phyloP scores from a whole-genome alignment of 2,113 vertebrate genomes.

The Nesoenas mayeri region DNA sequence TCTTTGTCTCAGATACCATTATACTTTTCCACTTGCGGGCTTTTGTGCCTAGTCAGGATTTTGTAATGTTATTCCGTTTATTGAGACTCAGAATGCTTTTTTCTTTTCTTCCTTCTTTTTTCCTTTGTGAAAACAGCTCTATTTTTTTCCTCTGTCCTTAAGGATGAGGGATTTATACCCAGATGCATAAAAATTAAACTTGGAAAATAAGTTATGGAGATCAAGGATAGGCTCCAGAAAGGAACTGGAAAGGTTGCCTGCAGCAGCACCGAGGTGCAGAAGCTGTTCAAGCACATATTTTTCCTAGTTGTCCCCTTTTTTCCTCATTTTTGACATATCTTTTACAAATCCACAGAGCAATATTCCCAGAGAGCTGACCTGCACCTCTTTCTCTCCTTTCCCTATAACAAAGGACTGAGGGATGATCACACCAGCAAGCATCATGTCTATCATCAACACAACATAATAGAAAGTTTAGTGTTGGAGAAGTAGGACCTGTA shows the following conservation, averaged over 20 bases:
- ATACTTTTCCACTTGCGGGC: not conserved
- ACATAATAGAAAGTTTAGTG: not conserved
- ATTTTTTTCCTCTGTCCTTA: not conserved
- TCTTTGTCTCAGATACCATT: slow-evolving; percentile 6
- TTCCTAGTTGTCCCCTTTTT: not conserved
- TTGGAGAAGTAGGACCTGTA: not conserved
- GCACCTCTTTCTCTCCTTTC: not conserved
- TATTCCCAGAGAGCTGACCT: not conserved
- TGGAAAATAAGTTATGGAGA: not conserved
- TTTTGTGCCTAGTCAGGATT: not conserved
- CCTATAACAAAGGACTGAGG: not conserved
- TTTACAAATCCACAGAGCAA: not conserved
- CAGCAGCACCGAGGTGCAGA: not conserved
- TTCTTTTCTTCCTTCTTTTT: not conserved
- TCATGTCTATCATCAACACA: not conserved
- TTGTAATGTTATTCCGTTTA: not conserved
- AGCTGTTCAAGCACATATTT: not conserved
- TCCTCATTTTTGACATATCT: not conserved
- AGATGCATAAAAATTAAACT: not conserved
- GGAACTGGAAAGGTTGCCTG: not conserved
- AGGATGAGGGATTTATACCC: not conserved
- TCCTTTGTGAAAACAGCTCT: not conserved
- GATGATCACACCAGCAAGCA: not conserved
- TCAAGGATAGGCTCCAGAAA: not conserved
- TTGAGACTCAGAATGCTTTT: not conserved